A percentile compares a stretch with the other conserved stretches of the same genome.
phyloP scores from a whole-genome alignment of 2,113 vertebrate species.

The Grus americana region DNA sequence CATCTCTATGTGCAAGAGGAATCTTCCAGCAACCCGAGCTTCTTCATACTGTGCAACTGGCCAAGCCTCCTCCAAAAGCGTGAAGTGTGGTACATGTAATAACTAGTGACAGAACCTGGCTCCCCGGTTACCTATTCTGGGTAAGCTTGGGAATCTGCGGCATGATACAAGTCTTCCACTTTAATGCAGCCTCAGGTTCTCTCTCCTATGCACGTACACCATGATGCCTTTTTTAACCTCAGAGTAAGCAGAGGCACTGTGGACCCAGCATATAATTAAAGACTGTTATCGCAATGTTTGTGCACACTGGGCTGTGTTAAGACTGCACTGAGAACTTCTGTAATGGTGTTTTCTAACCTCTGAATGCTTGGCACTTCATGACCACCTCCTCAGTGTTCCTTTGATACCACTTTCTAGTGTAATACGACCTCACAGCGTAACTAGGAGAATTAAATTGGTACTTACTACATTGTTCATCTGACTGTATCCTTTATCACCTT shows the following conservation, averaged over 20 bases:
- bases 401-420: not conserved
- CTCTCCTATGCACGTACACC: not conserved
- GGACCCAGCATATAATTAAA: not conserved
- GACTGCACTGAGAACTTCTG: not conserved
- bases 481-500: not conserved
- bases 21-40: not conserved
- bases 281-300: not conserved
- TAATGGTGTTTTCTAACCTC: not conserved
- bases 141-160: not conserved
- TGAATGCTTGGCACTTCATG: not conserved
- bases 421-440: not conserved
- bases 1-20: not conserved
- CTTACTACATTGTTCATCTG: not conserved
- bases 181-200: not conserved
- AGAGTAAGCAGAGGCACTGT: not conserved
- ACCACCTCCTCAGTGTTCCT: not conserved
- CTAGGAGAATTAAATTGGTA: not conserved
- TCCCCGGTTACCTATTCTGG: not conserved
- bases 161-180: not conserved
- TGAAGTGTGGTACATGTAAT: fast-evolving
- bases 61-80: fast-evolving
- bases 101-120: not conserved
- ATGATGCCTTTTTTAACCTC: not conserved
- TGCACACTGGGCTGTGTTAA: too few species aligned
- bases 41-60: not conserved